Evolutionary conservation across 2,888 invertebrate species (phyloP).

Genomic region (Coecobrya sp.): DNA sequence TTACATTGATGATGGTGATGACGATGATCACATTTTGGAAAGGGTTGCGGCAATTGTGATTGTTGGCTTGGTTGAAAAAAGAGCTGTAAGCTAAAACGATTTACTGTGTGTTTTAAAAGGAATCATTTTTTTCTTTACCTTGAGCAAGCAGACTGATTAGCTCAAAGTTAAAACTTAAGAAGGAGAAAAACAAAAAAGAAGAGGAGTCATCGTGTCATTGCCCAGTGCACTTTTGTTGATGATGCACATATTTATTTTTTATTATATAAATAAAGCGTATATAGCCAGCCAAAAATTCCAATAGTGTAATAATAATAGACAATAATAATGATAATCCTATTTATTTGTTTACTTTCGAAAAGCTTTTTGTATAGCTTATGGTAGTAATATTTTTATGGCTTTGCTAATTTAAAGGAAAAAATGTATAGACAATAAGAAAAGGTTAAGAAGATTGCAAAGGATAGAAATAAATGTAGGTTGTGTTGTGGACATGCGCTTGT

Average conservation of each 20-base stretch:
- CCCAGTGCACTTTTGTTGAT: neutral
- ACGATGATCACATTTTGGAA: conserved; percentile 14
- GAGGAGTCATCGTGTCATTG: conserved; percentile 46
- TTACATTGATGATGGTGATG: conserved; percentile 9
- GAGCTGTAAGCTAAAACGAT: neutral
- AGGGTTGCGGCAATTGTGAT: neutral
- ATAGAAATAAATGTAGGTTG: conserved; percentile 36
- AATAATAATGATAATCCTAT: neutral
- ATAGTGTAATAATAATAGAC: no score
- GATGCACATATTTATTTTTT: neutral
- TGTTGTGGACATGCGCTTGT: neutral
- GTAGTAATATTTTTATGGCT: conserved; percentile 27
- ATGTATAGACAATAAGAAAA: neutral
- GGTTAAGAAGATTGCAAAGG: neutral
- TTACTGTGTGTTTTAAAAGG: conserved; percentile 51
- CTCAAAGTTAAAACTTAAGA: conserved; percentile 68
- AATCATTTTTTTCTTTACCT: conserved; percentile 52
- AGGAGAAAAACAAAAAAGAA: conserved; percentile 26
- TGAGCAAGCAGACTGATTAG: conserved; percentile 68
- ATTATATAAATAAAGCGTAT: neutral
- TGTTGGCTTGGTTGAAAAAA: neutral
- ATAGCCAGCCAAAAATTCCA: neutral
- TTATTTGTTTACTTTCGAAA: conserved; percentile 68
- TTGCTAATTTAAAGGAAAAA: neutral
- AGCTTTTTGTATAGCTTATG: neutral